Evolutionary conservation across 2,888 invertebrate species (phyloP), one percentile per base, ranked within the genome.

Genomic region (Quadroppia sp.): DNA sequence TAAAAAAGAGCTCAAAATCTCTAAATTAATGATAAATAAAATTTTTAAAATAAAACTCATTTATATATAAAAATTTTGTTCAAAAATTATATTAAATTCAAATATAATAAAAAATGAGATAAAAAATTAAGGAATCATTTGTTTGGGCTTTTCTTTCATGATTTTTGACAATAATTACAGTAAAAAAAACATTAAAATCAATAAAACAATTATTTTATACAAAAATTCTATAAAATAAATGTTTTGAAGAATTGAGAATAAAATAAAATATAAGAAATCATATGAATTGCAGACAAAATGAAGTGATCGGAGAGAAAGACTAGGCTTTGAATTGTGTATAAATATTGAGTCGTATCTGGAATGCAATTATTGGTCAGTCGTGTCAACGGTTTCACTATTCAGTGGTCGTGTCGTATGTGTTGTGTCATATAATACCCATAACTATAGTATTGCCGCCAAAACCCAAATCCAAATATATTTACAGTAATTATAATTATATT

Each of bases 381-480:
- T 9, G 23, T 13, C 23, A 53, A 53, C 20, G 53, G 20, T 23
- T 20, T 53, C 53, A 53, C 25, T 53, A 45, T 45, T 45, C 9
- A 36, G 45, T 45, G 11, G 45, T 53, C 23, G 30, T 59, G 17
- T 67, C 23, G 64, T 67, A 11, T 42, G 40, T 67, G n/a, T 67
- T 23, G 23, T 20, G 53, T 53, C 23, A 53, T n/a, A 53, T 40
- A 67, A 40, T 40, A 67, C 67, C 67, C 67, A 61, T 30, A 67
- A 67, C 40, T 67, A 67, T 67, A 59, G 25, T 59, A 59, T 59
- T 59, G 45, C 45, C 45, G 59, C 45, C 45, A 23, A 53, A 59
- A 59, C 59, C 59, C 40, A 67, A 53, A 53, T 25, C 23, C 25
- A 42, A 67, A 17, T 9, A 67, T 40, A 42, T 67, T 25, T 30